A percentile compares a stretch with the other conserved stretches of the same genome.
These are phyloP conservation scores for Danionella cerebrum DNA, from an alignment of 2,113 vertebrate species.

Conservation along the genomic window DNA sequence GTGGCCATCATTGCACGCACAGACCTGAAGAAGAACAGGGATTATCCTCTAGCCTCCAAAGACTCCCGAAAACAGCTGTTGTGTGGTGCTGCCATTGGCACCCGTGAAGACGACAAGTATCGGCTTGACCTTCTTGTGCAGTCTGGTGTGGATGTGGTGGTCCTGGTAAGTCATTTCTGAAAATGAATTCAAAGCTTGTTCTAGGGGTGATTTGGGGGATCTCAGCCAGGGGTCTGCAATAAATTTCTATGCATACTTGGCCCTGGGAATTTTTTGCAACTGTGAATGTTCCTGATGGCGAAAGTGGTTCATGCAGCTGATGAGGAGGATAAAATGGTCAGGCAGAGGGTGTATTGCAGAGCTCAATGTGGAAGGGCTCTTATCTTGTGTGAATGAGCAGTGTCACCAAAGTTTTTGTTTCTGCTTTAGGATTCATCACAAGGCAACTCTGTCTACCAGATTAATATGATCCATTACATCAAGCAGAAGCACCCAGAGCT, in stretches of 20 bases:
- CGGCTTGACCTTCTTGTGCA: slow-evolving; percentile 80
- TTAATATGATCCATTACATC: slow-evolving; percentile 86
- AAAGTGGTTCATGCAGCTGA: no score
- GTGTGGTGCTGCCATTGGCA: slow-evolving; percentile 82
- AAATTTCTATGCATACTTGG: no score
- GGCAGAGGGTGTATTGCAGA: no score
- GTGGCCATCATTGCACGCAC: slow-evolving; percentile 87
- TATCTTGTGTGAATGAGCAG: no score
- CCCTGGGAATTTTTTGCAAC: no score
- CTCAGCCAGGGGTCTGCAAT: no score
- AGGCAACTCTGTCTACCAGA: slow-evolving; percentile 87
- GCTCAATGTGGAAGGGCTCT: no score
- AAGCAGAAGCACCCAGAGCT: slow-evolving; percentile 87
- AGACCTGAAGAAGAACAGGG: slow-evolving; percentile 89
- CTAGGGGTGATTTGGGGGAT: no score
- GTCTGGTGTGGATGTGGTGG: slow-evolving; percentile 79
- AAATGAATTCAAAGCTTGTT: background rate
- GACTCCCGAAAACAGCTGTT: slow-evolving; percentile 85
- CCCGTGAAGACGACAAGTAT: slow-evolving; percentile 84
- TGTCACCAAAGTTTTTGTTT: background rate
- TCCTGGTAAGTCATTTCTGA: slow-evolving; percentile 65
- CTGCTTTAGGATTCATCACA: slow-evolving; percentile 80
- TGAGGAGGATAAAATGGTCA: no score
- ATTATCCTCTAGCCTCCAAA: slow-evolving; percentile 87
- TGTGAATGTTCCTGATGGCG: no score